Conservation (phyloP, 2,797 vertebrate genomes). For the Coranthus polyacanthus region DNA sequence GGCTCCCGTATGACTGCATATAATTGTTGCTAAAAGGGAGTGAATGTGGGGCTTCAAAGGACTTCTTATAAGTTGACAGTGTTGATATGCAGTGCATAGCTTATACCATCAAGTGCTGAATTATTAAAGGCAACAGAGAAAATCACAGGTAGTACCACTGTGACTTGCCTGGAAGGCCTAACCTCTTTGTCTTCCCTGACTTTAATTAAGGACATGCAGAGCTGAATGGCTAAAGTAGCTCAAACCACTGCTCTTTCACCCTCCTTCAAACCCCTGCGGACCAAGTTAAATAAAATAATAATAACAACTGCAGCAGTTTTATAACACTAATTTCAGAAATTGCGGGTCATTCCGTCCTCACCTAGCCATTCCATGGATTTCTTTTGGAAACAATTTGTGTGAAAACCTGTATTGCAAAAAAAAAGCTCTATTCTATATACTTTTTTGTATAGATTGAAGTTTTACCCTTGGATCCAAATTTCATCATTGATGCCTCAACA, state of each 20-base stretch:
- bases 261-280: conserved; percentile 2
- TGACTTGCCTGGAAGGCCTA: conserved; percentile 37
- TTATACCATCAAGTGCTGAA: conserved; percentile 41
- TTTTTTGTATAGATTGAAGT: too few relatives aligned
- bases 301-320: conserved; percentile 2
- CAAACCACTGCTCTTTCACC: conserved; percentile 6
- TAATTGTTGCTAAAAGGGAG: conserved; percentile 18
- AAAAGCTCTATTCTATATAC: too few relatives aligned
- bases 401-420: too few relatives aligned
- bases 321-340: neutral
- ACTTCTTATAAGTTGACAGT: conserved; percentile 31
- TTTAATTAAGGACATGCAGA: conserved; percentile 22
- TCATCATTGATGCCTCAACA: too few relatives aligned
- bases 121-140: conserved; percentile 45
- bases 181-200: conserved; percentile 28
- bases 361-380: too few relatives aligned
- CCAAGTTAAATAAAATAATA: conserved; percentile 26
- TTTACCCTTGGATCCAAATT: too few relatives aligned
- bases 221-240: conserved; percentile 21
- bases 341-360: too few relatives aligned
- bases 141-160: conserved; percentile 35
- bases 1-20: too few relatives aligned
- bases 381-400: too few relatives aligned
- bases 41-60: conserved; percentile 27
- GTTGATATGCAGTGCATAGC: conserved; percentile 31